phyloP scores from a whole-genome alignment of 92 coral and sea anemone genomes.

The Porites evermanni region DNA sequence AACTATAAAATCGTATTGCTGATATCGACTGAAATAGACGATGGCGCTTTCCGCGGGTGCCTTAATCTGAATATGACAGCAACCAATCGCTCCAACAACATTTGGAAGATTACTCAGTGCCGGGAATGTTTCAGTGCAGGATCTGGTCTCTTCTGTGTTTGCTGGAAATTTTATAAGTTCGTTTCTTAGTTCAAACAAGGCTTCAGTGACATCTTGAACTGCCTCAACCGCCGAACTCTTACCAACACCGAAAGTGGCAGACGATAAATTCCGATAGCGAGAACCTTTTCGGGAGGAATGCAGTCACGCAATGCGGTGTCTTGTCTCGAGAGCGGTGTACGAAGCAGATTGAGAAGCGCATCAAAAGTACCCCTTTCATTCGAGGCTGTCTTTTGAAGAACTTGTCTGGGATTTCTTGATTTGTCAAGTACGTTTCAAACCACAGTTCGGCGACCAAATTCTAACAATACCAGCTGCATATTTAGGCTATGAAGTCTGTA shows the following conservation, averaged over 20 bases:
- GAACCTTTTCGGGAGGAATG: slow-evolving; percentile 32
- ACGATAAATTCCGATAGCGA: slow-evolving; percentile 17
- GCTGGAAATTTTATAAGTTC: slow-evolving; percentile 13
- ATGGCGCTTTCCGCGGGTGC: slow-evolving; percentile 19
- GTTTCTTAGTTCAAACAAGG: slow-evolving; percentile 10
- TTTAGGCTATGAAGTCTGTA: slow-evolving; percentile 24
- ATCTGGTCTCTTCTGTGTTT: slow-evolving; percentile 8
- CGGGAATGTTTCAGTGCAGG: slow-evolving; percentile 16
- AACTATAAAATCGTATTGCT: slow-evolving; percentile 27
- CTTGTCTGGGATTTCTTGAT: slow-evolving; percentile 6
- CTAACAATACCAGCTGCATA: slow-evolving; percentile 16
- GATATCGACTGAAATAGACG: slow-evolving; percentile 43
- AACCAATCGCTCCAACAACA: slow-evolving; percentile 44
- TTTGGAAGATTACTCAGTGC: slow-evolving; percentile 31
- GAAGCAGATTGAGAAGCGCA: slow-evolving; percentile 19
- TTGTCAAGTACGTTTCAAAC: slow-evolving; percentile 26
- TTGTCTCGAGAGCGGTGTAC: background rate
- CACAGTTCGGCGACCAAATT: slow-evolving; percentile 11
- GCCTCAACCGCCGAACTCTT: slow-evolving; percentile 12
- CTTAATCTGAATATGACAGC: slow-evolving; percentile 35
- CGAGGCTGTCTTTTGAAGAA: slow-evolving; percentile 16
- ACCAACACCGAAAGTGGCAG: slow-evolving; percentile 25
- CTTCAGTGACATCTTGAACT: slow-evolving; percentile 31
- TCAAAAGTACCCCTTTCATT: slow-evolving; percentile 29
- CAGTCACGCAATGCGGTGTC: slow-evolving; percentile 19